Base-by-base conservation (phyloP, 2,113 vertebrate species). In the Falco punctatus region DNA sequence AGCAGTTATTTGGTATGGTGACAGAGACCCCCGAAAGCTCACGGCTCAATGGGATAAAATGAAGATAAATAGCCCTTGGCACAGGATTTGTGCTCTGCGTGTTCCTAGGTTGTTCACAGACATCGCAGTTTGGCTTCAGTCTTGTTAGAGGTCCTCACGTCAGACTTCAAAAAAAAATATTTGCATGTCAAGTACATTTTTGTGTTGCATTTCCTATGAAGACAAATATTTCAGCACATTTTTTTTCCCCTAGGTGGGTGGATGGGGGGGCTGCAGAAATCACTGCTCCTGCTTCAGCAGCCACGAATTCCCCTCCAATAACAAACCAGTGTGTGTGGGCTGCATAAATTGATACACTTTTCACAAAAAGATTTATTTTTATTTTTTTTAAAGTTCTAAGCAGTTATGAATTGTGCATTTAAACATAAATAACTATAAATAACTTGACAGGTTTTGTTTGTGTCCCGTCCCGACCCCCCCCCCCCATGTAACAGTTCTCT, bases 191-290 rank as follows among this genome's bases (percentile, higher is more conserved):
- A 91, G 90, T 92, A 20, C 86, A 38, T 95, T 96, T 95, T 93
- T 94, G 20, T 28, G 59, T 52, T 69, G 26, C 33, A 0, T 88
- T 94, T 95, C 92, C 88, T 81, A 19, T 71, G 88, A 66, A 90
- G 92, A 59, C 86, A 94, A 95, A 93, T 86, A 78, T 86, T 94
- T 95, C 90, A 38, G 90, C 21, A 84, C 88, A 44, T 74, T 93
- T 93, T 92, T 92, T 77, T 48, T 11, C 32, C 65, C 62, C 8
- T 26, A 48, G 82, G 95, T 96, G 92, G 92, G 94, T 81, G 95
- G 94, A 77, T 72, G 30, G 42, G 18, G 22, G 52, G 44, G 10
- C 10, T 38, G n/a, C 71, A 95, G 80, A 81, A 91, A 70, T 92
- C 1, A 4, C 55, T 91, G 84, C 79, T 30, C 3, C 87, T 40